Evolutionary conservation across 1,140 invertebrate genomes (phyloP).

Genomic region (Brachionus paranguensis): DNA sequence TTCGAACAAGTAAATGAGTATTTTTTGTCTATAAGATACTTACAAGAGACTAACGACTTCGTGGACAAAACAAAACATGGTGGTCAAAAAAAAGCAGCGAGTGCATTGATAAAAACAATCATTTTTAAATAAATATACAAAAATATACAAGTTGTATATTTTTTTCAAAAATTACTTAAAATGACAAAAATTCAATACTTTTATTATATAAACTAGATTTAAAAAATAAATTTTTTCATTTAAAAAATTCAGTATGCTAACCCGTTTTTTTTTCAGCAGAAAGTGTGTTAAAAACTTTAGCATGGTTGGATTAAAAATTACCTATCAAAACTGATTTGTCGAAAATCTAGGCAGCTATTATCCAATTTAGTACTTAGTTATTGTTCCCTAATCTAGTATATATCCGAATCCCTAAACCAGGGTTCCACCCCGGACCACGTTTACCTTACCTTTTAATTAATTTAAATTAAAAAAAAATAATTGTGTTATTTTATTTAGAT

Average conservation of each 20-base stretch:
- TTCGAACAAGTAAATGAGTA: neutral
- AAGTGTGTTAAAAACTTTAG: neutral
- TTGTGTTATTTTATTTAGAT: too few relatives aligned
- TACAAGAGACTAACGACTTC: neutral
- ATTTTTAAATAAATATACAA: too few relatives aligned
- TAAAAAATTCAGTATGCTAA: neutral
- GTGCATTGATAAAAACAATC: neutral
- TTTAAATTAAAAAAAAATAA: too few relatives aligned
- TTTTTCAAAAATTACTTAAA: neutral
- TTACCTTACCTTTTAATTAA: too few relatives aligned
- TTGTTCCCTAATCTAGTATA: too few relatives aligned
- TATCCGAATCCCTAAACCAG: too few relatives aligned
- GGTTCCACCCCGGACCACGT: too few relatives aligned
- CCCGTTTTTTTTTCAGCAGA: neutral
- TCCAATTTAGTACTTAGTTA: too few relatives aligned
- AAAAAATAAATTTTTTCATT: neutral
- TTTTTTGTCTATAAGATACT: neutral
- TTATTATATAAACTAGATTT: neutral
- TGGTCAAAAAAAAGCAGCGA: neutral
- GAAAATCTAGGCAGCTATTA: too few relatives aligned
- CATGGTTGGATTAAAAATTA: neutral
- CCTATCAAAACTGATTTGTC: too few relatives aligned
- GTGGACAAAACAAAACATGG: neutral
- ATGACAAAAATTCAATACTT: neutral
- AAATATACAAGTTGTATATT: neutral